Evolutionary conservation across 1,140 invertebrate genomes (phyloP).

Genomic region (Heliconius congener): DNA sequence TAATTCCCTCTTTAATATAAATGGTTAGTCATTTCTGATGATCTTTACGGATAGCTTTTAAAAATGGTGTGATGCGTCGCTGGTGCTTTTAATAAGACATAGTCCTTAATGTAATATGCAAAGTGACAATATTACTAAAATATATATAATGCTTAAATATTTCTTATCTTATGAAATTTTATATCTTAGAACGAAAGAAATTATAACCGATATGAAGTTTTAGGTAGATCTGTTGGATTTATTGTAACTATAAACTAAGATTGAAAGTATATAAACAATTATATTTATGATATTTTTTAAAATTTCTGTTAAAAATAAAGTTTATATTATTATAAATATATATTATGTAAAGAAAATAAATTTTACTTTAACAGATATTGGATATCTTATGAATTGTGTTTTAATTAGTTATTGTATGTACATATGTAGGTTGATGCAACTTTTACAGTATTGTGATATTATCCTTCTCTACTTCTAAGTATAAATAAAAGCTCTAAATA

Average conservation of each 20-base stretch:
- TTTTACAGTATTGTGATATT: not conserved
- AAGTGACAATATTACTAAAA: conserved; percentile 18
- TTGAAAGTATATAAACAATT: too few species aligned
- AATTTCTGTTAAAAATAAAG: not conserved
- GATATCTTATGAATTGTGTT: not conserved
- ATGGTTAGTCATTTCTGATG: not conserved
- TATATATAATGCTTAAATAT: conserved; percentile 13
- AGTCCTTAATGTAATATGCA: conserved; percentile 2
- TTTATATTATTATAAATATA: not conserved
- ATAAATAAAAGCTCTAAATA: not conserved
- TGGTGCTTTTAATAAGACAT: conserved; percentile 29
- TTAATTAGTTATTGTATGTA: not conserved
- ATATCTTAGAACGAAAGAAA: not conserved
- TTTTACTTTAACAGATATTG: not conserved
- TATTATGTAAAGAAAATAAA: not conserved
- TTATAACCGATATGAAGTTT: not conserved
- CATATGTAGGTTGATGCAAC: not conserved
- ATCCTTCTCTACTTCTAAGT: not conserved
- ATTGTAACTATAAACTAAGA: not conserved
- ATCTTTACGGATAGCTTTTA: not conserved
- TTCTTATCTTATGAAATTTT: not conserved
- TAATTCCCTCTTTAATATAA: not conserved
- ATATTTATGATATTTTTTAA: too few species aligned
- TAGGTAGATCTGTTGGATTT: not conserved
- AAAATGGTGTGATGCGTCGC: conserved; percentile 19